phyloP scores from a whole-genome alignment of 2,113 vertebrate species.

The Sigmodon hispidus region DNA sequence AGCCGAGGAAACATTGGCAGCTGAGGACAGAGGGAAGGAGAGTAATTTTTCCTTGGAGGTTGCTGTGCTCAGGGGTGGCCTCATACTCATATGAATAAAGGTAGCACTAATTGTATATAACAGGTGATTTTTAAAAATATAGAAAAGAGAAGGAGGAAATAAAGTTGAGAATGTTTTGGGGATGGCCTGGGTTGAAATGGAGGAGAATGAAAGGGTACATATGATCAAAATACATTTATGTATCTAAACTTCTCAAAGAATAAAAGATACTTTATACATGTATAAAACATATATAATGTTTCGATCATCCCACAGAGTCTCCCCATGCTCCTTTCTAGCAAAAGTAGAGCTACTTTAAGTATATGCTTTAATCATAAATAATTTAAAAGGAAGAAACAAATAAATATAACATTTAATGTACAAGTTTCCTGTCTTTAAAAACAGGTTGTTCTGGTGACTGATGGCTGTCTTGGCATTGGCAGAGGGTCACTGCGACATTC shows the following conservation, averaged over 20 bases:
- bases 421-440: background rate
- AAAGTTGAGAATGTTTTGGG: background rate
- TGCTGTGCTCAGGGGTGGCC: background rate
- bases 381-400: background rate
- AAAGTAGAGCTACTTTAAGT: background rate
- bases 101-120: background rate
- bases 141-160: background rate
- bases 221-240: background rate
- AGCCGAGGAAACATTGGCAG: background rate
- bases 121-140: background rate
- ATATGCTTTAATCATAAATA: background rate
- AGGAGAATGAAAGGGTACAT: background rate
- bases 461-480: constrained; percentile 96
- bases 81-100: background rate
- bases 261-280: no score
- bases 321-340: background rate
- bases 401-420: background rate
- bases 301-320: background rate
- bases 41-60: background rate
- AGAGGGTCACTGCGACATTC: constrained; percentile 95
- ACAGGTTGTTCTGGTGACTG: constrained; percentile 96
- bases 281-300: background rate
- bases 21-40: background rate
- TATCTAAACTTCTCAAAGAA: background rate
- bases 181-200: background rate